Evolutionary conservation across 2,888 invertebrate genomes (phyloP), one percentile per base, ranked within the genome.

Genomic region (Prionchulus punctatus): DNA sequence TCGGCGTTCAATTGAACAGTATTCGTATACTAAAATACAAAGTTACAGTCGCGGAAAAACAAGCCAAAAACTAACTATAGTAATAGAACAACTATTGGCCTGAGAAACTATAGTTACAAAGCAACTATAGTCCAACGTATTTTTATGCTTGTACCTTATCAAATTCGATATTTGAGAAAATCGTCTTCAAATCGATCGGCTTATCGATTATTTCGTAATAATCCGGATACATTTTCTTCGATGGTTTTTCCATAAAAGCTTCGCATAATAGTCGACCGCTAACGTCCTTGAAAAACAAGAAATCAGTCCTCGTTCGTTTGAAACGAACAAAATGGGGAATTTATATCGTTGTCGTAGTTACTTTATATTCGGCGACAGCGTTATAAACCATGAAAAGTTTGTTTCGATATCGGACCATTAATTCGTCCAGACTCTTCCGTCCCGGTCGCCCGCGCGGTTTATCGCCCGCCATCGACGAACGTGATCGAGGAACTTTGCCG

Each of bases 171-270:
- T 73, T 73, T 51, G 72, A 68, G 57, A 73, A 69, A 55, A 98
- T 92, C 73, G 89, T 89, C 62, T 84, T 82, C 69, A 98, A 75
- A 0, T 94, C 91, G 62, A 98, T 83, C 0, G 96, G 96, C 68
- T 87, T 86, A 69, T 88, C 86, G 54, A 98, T 96, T 70, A 89
- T 86, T 64, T 86, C 85, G 75, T 92, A 98, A 72, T 98, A 98
- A 74, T 96, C 94, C 0, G 94, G 88, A 75, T 92, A 92, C 60
- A 83, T 76, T 69, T 91, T 89, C 71, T 86, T 85, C 30, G 89
- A 89, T 0, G 98, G 96, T 67, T 92, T 87, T 71, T 90, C 89
- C 86, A 94, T 86, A 70, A 98, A 98, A 64, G 88, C 80, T 57
- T 87, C 76, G 77, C 91, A 86, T 0, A 90, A 85, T 64, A 85